Evolutionary conservation across 2,797 vertebrate genomes (phyloP), one percentile per base, ranked within the genome.

Genomic region (Tauraco hartlaubi): DNA sequence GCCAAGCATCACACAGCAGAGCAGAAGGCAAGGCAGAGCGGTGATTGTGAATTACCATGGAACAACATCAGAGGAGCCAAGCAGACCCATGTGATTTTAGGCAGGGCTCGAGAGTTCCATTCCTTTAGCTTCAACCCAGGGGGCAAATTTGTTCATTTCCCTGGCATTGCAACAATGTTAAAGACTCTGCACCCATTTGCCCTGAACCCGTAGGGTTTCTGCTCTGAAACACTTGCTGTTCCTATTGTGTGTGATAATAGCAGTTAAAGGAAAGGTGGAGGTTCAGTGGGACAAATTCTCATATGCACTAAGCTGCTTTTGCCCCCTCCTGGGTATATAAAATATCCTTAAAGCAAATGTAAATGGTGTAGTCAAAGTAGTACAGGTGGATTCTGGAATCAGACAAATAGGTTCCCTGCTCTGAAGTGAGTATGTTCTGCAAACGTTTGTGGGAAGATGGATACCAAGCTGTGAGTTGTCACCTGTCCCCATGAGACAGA

Each of bases 71-170:
- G 90, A 79, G 1, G 1, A 95, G 78, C 80, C 86, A 88, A 91
- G 85, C 4, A 21, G 49, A 73, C 35, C 79, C 94, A 80, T 92
- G 96, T 96, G 96, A 97, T 96, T 95, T 85, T 91, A 95, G 91
- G 85, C 92, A 94, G 77, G 90, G 88, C 83, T 95, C 41, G 87
- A 94, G 85, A 91, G 93, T 92, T 93, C 71, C 37, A 43, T 94
- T 96, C 85, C 84, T 95, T 80, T 68, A 88, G 80, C 83, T 96
- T 95, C 94, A 80, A 71, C 95, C 92, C 88, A 73, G 94, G 82
- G 87, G 96, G 89, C 81, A 90, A 88, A 93, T 96, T 86, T 79
- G 79, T 86, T 97, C 85, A 71, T 95, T 93, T 95, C 72, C 19
- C 58, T 93, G 94, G 83, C 83, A 90, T 74, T 77, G 67, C 61